Percentiles rank a stretch among this genome's conserved stretches.
Conservation (phyloP, 1,140 invertebrate genomes). For the Tetramorium alpestre region DNA sequence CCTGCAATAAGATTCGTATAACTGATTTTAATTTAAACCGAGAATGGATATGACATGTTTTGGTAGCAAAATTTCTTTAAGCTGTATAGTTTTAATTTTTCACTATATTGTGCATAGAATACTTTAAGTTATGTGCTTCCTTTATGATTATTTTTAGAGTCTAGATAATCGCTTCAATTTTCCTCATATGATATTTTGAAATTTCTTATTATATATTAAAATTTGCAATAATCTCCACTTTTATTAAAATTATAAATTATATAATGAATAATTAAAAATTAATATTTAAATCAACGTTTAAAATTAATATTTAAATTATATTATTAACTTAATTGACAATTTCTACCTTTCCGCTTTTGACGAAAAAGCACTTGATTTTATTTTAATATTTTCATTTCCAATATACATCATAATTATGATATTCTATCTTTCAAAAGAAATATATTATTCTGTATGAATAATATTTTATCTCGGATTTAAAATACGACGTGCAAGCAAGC, state of each 20-base stretch:
- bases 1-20: constrained; percentile 63
- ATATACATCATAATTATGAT: constrained; percentile 10
- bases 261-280: neutral
- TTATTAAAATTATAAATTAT: neutral
- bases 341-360: neutral
- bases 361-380: neutral
- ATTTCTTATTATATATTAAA: neutral
- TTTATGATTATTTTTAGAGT: neutral
- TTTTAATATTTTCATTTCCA: constrained; percentile 12
- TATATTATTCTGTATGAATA: constrained; percentile 8
- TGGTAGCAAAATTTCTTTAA: neutral
- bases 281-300: neutral
- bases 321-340: neutral
- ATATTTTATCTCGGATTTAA: constrained; percentile 27
- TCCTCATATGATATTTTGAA: neutral
- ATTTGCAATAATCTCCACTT: neutral
- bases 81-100: neutral
- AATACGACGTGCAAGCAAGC: neutral
- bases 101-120: neutral
- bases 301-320: neutral
- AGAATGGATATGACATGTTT: neutral
- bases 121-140: neutral
- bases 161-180: neutral
- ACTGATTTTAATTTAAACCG: constrained; percentile 32
- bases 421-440: constrained; percentile 12